These are phyloP conservation scores for Microtus ochrogaster DNA, from an alignment of 2,113 vertebrate species.

Conservation along the genomic window DNA sequence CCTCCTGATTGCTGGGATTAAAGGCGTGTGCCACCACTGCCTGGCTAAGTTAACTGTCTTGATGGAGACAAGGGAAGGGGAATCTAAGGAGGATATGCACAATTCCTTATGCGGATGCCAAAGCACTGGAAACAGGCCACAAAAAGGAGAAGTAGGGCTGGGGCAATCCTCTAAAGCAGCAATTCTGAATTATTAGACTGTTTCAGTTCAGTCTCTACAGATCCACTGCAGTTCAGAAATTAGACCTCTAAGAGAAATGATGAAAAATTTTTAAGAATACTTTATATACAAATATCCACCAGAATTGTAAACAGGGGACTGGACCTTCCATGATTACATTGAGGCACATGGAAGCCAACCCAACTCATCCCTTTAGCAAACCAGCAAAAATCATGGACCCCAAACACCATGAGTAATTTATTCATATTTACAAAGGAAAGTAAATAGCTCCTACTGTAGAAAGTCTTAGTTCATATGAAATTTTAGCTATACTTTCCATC, in stretches of 20 bases:
- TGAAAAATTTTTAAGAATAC: neutral
- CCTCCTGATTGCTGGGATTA: no score
- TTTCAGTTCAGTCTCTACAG: neutral
- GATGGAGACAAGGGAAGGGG: neutral
- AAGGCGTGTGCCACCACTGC: no score
- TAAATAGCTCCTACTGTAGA: neutral
- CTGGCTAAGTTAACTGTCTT: neutral
- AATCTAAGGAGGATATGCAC: no score
- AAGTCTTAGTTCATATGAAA: neutral
- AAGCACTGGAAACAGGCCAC: neutral
- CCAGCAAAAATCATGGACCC: neutral
- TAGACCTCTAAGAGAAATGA: neutral
- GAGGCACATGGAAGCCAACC: neutral
- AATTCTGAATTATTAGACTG: neutral
- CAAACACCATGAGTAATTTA: neutral
- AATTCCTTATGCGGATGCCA: neutral
- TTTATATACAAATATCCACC: neutral
- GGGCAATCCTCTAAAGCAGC: neutral
- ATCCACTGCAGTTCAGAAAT: neutral
- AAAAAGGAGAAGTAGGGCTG: neutral
- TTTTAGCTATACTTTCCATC: neutral
- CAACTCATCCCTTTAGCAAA: neutral
- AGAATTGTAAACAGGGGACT: neutral
- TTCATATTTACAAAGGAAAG: neutral
- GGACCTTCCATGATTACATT: rapidly evolving